phyloP scores from a whole-genome alignment of 2,888 invertebrate species.

The Noctua janthina region DNA sequence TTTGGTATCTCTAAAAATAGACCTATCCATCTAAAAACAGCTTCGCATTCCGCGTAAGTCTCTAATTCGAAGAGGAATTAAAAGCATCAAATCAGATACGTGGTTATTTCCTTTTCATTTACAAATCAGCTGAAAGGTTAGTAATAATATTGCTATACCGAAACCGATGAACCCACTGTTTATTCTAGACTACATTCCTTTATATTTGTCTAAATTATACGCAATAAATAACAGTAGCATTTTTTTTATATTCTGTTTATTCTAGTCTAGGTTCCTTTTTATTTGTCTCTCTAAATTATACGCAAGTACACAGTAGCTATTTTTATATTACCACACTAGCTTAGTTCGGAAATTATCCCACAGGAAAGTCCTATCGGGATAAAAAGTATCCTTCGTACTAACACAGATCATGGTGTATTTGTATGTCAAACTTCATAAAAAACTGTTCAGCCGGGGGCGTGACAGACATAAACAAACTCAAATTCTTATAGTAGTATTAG shows the following conservation, averaged over 20 bases:
- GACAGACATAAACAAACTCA: neutral
- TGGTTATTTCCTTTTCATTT: constrained; percentile 30
- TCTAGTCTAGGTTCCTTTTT: too few relatives aligned
- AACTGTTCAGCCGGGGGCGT: neutral
- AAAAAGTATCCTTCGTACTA: neutral
- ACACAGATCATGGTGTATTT: neutral
- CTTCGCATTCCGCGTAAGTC: neutral
- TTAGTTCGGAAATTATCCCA: neutral
- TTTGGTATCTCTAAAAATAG: neutral
- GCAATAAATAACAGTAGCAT: neutral
- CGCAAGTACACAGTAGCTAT: neutral
- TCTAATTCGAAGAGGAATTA: neutral
- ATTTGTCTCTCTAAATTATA: neutral
- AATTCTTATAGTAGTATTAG: neutral
- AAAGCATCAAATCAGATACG: neutral
- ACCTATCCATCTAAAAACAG: neutral
- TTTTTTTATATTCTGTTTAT: neutral
- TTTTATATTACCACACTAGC: neutral
- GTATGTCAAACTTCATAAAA: neutral
- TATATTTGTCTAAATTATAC: neutral
- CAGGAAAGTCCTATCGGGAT: neutral
- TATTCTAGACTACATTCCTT: constrained; percentile 7
- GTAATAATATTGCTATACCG: constrained; percentile 19
- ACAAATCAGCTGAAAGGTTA: constrained; percentile 30
- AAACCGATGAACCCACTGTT: constrained; percentile 10